phyloP scores from a whole-genome alignment of 2,888 invertebrate species.

The Patella ulyssiponensis region DNA sequence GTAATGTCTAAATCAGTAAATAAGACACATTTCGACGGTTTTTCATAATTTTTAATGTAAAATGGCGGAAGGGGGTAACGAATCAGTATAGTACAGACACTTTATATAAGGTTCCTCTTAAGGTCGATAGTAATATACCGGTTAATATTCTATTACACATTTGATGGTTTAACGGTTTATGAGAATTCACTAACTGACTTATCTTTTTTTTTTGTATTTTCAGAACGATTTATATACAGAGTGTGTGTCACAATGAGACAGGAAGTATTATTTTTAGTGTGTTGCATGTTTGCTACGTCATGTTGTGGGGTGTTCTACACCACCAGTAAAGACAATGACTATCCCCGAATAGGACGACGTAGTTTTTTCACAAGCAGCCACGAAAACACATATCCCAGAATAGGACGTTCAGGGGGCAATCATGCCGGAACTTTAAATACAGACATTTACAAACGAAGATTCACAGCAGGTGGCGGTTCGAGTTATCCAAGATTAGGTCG shows the following conservation, averaged over 20 bases:
- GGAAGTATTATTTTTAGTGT: slow-evolving; percentile 26
- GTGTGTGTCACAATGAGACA: slow-evolving; percentile 14
- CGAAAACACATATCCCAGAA: slow-evolving; percentile 38
- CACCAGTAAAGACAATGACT: slow-evolving; percentile 40
- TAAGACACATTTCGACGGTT: too few relatives aligned
- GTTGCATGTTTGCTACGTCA: slow-evolving; percentile 27
- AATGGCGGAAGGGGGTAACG: too few relatives aligned
- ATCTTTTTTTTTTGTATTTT: too few relatives aligned
- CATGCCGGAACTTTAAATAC: not conserved
- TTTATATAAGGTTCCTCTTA: too few relatives aligned
- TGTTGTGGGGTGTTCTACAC: slow-evolving; percentile 43
- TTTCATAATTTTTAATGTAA: too few relatives aligned
- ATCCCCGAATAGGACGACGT: slow-evolving; percentile 39
- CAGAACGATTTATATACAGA: too few relatives aligned
- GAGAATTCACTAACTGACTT: too few relatives aligned
- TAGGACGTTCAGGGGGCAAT: slow-evolving; percentile 29
- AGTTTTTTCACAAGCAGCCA: slow-evolving; percentile 37
- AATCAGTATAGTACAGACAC: too few relatives aligned
- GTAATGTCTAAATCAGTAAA: too few relatives aligned
- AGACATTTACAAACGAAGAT: not conserved
- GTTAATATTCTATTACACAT: too few relatives aligned
- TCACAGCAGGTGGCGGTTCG: not conserved
- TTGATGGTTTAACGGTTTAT: too few relatives aligned
- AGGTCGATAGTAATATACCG: too few relatives aligned
- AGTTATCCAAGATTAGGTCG: not conserved